Evolutionary conservation across 2,797 vertebrate genomes (phyloP), one percentile per base, ranked within the genome.

Genomic region (Pipistrellus kuhlii): DNA sequence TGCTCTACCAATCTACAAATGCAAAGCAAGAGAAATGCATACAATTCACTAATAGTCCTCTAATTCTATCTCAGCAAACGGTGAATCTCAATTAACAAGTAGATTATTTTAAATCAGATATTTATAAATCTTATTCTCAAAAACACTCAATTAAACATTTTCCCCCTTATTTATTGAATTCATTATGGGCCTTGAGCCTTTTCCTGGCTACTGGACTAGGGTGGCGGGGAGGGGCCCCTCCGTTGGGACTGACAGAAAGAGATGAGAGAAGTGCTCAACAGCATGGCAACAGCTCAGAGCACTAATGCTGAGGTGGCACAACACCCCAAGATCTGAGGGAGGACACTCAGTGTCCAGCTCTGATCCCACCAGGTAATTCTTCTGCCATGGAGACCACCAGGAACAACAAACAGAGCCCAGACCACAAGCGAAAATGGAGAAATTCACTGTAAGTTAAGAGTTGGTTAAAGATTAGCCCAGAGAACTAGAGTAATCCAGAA

Each of bases 101-200:
- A 69, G 21, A 73, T 46, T 73, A 88, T 92, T 23, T 41, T 38
- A 91, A 78, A 89, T 82, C 10, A 78, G 20, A 23, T 88, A 62
- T 59, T 92, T 92, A 72, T 66, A 94, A 92, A 94, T 75, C 35
- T 66, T 35, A 66, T 23, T 18, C 77, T 77, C 48, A 86, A 83
- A 90, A 44, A 7, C 12, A 25, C 14, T 72, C 57, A 25, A 38
- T 92, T 64, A 92, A 85, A 85, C 11, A 53, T 62, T 30, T 81
- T 41, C 23, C 13, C 32, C 17, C 32, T 5, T 38, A 82, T n/a
- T 76, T 90, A 62, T 18, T 64, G 12, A 93, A 64, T 38, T 73
- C 64, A 78, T 41, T n/a, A 59, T 27, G 53, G 46, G 27, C 59
- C n/a, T 77, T 44, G 38, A 21, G 64, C 23, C 59, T 71, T 82